These are phyloP conservation scores for Drosophila yakuba DNA, from an alignment of 1,140 invertebrate species.

Conservation along the genomic window DNA sequence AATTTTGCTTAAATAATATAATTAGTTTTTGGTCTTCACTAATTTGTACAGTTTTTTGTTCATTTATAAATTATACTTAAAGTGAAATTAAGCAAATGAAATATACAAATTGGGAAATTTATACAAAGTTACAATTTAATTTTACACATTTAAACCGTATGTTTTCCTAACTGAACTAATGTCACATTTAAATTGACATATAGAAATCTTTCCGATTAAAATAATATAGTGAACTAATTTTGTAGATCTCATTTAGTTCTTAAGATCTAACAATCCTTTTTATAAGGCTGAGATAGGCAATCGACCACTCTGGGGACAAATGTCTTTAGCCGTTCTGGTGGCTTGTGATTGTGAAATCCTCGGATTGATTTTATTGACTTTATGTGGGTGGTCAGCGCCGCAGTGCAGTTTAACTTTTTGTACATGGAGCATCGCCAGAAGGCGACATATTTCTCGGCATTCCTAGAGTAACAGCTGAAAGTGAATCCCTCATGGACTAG, in stretches of 20 bases:
- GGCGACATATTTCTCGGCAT: conserved; percentile 36
- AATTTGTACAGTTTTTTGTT: no score
- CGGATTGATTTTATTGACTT: conserved; percentile 47
- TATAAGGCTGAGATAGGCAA: background rate
- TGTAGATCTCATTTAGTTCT: background rate
- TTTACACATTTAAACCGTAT: no score
- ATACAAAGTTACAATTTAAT: no score
- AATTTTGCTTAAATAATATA: no score
- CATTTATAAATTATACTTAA: no score
- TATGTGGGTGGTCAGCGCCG: conserved; percentile 52
- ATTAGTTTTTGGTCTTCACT: no score
- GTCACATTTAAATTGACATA: no score
- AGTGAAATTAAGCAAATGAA: no score
- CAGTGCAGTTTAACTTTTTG: conserved; percentile 53
- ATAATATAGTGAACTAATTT: no score
- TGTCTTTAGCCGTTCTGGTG: conserved; percentile 45
- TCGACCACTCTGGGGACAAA: conserved; percentile 56
- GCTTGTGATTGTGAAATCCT: conserved; percentile 63
- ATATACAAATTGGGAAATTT: no score
- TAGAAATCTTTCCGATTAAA: no score
- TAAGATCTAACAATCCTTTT: background rate
- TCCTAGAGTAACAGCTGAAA: conserved; percentile 55
- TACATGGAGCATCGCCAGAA: conserved; percentile 72
- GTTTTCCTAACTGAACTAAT: no score
- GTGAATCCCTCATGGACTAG: conserved; percentile 57